Evolutionary conservation across 2,113 vertebrate genomes (phyloP).

Genomic region (Melanostigma gelatinosum): DNA sequence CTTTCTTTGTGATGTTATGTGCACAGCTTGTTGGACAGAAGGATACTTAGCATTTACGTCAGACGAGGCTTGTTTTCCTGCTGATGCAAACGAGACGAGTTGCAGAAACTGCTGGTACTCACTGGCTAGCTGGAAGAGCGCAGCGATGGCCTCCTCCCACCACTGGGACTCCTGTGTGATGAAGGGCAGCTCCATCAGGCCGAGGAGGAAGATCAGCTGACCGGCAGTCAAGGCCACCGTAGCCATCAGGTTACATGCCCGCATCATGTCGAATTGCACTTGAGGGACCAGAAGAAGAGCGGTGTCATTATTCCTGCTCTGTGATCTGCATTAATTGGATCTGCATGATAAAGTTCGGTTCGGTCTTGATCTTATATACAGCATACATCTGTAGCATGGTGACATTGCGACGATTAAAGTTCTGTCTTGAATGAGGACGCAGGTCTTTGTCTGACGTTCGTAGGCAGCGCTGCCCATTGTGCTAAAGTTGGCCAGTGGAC

Average conservation of each 20-base stretch:
- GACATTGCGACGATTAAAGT: neutral
- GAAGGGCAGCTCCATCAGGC: constrained; percentile 89
- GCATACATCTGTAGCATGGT: neutral
- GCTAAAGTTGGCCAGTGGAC: constrained; percentile 9
- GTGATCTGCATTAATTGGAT: neutral
- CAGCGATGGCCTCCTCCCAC: constrained; percentile 99
- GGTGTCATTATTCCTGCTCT: constrained; percentile 39
- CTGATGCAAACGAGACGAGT: neutral
- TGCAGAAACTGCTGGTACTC: constrained; percentile 78
- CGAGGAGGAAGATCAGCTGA: constrained; percentile 94
- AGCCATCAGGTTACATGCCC: constrained; percentile 97
- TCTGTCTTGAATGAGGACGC: constrained; percentile 37
- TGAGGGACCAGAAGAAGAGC: constrained; percentile 56
- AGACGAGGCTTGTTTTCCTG: neutral
- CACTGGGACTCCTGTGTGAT: constrained; percentile 93
- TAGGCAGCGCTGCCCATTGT: constrained; percentile 36
- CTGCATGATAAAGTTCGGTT: neutral
- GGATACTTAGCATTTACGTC: neutral
- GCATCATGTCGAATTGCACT: constrained; percentile 99
- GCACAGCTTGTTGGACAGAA: neutral
- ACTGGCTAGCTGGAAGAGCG: constrained; percentile 97
- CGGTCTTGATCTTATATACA: neutral
- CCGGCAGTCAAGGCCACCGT: constrained; percentile 91
- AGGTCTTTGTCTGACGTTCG: neutral
- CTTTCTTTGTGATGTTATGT: neutral